Evolutionary conservation across 2,888 invertebrate genomes (phyloP).

Genomic region (Leptinotarsa haldemani): DNA sequence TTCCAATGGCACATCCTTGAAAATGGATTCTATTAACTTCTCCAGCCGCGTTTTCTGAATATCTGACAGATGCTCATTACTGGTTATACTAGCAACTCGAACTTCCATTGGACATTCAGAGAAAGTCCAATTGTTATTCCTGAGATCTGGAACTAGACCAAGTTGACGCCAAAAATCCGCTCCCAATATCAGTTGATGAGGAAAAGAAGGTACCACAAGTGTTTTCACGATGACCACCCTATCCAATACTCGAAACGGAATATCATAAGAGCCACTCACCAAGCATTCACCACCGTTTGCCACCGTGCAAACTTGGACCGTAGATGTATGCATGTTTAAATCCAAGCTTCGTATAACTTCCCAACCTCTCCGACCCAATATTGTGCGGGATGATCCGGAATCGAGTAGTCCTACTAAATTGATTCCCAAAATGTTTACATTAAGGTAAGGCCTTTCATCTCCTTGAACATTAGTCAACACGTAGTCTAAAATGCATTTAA

Average conservation of each 20-base stretch:
- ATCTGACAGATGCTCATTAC: neutral
- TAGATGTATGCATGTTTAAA: neutral
- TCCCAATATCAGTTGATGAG: conserved; percentile 32
- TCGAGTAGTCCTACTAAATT: neutral
- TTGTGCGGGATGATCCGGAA: neutral
- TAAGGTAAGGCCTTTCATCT: too few relatives aligned
- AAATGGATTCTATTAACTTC: conserved; percentile 29
- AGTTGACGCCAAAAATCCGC: conserved; percentile 33
- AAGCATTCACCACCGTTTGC: neutral
- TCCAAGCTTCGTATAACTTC: neutral
- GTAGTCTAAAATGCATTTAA: too few relatives aligned
- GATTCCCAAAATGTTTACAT: neutral
- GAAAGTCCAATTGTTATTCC: neutral
- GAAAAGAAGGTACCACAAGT: conserved; percentile 29
- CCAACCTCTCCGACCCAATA: neutral
- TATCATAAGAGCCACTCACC: neutral
- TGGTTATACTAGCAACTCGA: neutral
- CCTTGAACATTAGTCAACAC: too few relatives aligned
- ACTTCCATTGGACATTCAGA: neutral
- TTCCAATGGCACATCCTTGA: neutral
- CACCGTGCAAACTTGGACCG: neutral
- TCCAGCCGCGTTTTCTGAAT: neutral
- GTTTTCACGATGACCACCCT: neutral
- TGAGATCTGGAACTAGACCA: conserved; percentile 36
- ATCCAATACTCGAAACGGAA: neutral